Evolutionary conservation across 1,140 invertebrate species (phyloP).

Genomic region (Scaptomyza hsui): DNA sequence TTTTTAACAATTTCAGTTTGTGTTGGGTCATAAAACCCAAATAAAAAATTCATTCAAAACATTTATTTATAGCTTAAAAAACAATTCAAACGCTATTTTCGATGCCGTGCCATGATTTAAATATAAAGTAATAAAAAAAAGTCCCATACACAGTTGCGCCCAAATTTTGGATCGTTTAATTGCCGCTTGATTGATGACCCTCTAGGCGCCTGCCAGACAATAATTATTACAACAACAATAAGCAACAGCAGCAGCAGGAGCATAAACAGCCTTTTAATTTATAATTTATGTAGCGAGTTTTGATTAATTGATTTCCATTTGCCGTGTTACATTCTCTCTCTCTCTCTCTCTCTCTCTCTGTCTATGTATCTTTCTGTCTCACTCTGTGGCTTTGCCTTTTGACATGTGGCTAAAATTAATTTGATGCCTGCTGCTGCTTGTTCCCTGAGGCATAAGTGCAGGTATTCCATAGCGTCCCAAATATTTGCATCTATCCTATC

Average conservation of each 20-base stretch:
- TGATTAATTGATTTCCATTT: constrained; percentile 78
- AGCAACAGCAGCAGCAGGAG: constrained; percentile 22
- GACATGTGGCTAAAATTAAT: constrained; percentile 69
- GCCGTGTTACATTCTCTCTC: constrained; percentile 46
- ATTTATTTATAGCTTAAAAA: constrained; percentile 72
- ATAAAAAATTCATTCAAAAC: constrained; percentile 66
- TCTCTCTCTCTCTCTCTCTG: constrained; percentile 1
- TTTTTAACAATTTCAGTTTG: constrained; percentile 20
- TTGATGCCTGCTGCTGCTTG: constrained; percentile 33
- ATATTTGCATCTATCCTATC: constrained; percentile 55
- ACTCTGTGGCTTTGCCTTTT: constrained; percentile 65
- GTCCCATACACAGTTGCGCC: background rate
- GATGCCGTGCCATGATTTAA: background rate
- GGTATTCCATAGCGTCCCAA: constrained; percentile 43
- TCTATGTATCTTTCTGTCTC: background rate
- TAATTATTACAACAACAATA: constrained; percentile 23
- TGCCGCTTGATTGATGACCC: constrained; percentile 62
- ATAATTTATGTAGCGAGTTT: constrained; percentile 75
- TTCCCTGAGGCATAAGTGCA: constrained; percentile 35
- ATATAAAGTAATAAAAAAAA: constrained; percentile 10
- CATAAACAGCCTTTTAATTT: constrained; percentile 70
- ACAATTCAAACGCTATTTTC: constrained; percentile 55
- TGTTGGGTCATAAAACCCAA: constrained; percentile 21
- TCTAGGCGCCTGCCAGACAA: constrained; percentile 21
- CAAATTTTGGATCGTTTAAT: constrained; percentile 48